phyloP scores from a whole-genome alignment of 1,140 invertebrate species.

The Hormaphis cornu region DNA sequence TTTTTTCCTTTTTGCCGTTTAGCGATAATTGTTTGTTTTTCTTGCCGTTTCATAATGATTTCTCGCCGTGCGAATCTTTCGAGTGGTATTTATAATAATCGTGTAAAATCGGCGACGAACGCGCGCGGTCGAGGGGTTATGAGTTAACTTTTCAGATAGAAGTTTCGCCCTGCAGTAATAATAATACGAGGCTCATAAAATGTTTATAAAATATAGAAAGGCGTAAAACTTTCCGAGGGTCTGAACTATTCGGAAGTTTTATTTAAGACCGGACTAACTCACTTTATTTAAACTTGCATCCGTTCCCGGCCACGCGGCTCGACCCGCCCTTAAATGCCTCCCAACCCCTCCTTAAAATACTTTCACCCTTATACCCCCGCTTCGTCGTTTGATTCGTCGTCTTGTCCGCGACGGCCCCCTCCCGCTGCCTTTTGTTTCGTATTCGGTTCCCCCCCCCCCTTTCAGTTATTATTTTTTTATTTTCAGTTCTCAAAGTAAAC shows the following conservation, averaged over 20 bases:
- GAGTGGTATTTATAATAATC: slow-evolving; percentile 34
- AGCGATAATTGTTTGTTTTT: neutral
- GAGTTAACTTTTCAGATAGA: slow-evolving; percentile 35
- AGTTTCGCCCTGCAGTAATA: slow-evolving; percentile 32
- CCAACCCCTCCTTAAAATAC: neutral
- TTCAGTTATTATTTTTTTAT: neutral
- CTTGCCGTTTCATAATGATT: neutral
- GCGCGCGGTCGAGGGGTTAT: slow-evolving; percentile 16
- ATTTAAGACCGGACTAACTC: slow-evolving; percentile 31
- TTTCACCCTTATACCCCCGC: too few relatives aligned
- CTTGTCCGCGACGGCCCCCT: neutral
- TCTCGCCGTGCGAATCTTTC: neutral
- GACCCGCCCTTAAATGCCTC: neutral
- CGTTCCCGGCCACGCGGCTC: neutral
- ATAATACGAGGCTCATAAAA: slow-evolving; percentile 32
- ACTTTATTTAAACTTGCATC: slow-evolving; percentile 31
- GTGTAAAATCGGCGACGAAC: slow-evolving; percentile 16
- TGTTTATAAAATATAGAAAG: slow-evolving; percentile 31
- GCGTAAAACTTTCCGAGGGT: slow-evolving; percentile 28
- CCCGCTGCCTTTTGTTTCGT: slow-evolving; percentile 20
- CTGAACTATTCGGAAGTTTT: slow-evolving; percentile 19
- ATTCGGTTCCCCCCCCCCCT: neutral
- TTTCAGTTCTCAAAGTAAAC: slow-evolving; percentile 20
- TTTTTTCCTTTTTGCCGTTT: neutral
- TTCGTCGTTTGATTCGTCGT: slow-evolving; percentile 21